Conservation (phyloP, 2,797 vertebrate species). For the Lophotriccus pileatus region DNA sequence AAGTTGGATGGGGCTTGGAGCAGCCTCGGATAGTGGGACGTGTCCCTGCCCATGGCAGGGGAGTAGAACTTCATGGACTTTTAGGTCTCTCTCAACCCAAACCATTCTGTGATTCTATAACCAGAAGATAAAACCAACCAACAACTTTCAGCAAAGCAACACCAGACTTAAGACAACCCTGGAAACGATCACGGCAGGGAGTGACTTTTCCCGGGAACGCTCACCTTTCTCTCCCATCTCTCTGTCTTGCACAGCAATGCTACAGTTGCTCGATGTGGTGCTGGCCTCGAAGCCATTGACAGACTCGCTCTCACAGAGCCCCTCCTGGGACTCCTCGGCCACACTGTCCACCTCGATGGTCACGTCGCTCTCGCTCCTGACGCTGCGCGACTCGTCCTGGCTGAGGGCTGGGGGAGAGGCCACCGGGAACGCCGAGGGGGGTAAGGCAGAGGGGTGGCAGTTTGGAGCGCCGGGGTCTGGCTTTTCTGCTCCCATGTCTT, state of each 20-base stretch:
- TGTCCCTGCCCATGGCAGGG: background rate
- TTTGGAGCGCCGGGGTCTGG: slow-evolving; percentile 54
- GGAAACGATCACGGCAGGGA: background rate
- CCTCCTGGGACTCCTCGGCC: slow-evolving; percentile 84
- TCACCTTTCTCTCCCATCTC: slow-evolving; percentile 88
- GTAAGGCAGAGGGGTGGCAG: slow-evolving; percentile 64
- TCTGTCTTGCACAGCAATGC: slow-evolving; percentile 79
- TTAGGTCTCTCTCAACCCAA: background rate
- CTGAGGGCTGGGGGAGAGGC: slow-evolving; percentile 77
- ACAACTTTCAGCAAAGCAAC: background rate
- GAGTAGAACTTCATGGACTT: background rate
- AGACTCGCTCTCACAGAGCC: slow-evolving; percentile 81
- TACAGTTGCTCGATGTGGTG: slow-evolving; percentile 81
- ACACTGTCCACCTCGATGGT: slow-evolving; percentile 82
- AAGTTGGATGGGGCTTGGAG: fast-evolving
- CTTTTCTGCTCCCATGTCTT: slow-evolving; percentile 75
- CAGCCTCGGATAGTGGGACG: fast-evolving
- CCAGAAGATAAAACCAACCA: background rate
- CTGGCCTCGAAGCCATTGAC: slow-evolving; percentile 85
- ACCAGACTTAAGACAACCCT: background rate
- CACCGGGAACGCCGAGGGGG: slow-evolving; percentile 71
- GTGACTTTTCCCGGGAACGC: background rate
- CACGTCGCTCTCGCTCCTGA: slow-evolving; percentile 81
- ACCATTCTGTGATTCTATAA: background rate
- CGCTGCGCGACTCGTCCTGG: slow-evolving; percentile 83